phyloP scores from a whole-genome alignment of 2,888 invertebrate genomes.

The Rhorus exstirpatorius region DNA sequence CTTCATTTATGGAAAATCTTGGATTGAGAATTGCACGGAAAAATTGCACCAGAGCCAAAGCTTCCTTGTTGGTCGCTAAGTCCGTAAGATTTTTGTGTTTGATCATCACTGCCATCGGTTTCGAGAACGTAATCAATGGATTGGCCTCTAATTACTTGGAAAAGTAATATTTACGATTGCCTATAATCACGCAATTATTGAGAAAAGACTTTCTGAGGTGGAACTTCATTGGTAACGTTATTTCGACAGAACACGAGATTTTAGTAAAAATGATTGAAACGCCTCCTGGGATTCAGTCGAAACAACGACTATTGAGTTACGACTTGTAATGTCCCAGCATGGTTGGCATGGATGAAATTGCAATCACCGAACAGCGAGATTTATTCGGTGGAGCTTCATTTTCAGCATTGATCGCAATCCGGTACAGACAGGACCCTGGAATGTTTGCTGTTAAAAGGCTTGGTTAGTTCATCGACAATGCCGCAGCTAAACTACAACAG shows the following conservation, averaged over 20 bases:
- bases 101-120: neutral
- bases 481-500: neutral
- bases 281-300: neutral
- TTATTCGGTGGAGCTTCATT: slow-evolving; percentile 18
- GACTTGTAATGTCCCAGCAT: neutral
- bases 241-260: neutral
- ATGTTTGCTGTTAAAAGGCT: slow-evolving; percentile 25
- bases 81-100: neutral
- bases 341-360: neutral
- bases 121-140: neutral
- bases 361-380: neutral
- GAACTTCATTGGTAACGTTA: neutral
- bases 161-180: neutral
- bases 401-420: slow-evolving; percentile 4
- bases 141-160: neutral
- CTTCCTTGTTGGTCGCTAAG: neutral
- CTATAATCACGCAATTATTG: neutral
- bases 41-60: neutral
- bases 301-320: neutral
- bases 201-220: neutral
- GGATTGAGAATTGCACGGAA: neutral
- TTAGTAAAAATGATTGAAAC: neutral
- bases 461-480: slow-evolving; percentile 21
- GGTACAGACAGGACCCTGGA: neutral
- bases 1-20: slow-evolving; percentile 35